Percentiles rank a stretch among this genome's conserved stretches.
Conservation (phyloP, 2,797 vertebrate species). For the Malacoctenus gilli region DNA sequence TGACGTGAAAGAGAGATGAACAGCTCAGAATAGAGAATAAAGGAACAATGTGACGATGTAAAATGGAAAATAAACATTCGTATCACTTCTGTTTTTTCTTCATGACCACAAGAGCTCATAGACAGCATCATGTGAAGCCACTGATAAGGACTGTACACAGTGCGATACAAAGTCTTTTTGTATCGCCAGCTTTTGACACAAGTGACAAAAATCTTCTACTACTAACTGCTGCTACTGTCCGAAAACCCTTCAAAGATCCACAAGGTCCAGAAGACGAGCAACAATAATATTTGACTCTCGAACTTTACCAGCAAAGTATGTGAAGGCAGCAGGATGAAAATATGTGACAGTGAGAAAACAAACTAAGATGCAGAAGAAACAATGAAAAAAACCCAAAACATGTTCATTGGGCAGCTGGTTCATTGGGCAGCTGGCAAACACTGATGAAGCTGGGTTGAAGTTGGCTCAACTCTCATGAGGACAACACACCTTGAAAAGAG, state of each 20-base stretch:
- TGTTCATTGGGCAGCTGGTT: background rate
- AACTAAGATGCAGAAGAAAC: background rate
- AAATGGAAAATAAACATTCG: no score
- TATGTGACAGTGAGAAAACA: background rate
- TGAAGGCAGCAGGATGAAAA: no score
- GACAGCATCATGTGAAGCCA: constrained; percentile 1
- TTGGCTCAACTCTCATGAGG: background rate
- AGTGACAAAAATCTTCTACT: no score
- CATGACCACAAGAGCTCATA: background rate
- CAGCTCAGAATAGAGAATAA: constrained; percentile 3
- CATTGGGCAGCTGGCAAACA: no score
- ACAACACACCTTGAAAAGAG: constrained; percentile 3
- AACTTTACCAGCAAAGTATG: constrained; percentile 10
- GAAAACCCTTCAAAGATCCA: constrained; percentile 8
- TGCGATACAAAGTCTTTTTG: background rate
- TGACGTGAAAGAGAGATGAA: background rate
- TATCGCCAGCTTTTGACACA: constrained; percentile 2
- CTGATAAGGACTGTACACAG: constrained; percentile 11
- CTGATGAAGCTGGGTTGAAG: background rate
- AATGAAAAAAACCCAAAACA: no score
- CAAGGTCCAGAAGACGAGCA: constrained; percentile 5
- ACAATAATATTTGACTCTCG: constrained; percentile 18
- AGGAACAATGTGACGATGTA: constrained; percentile 1
- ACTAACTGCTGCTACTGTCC: constrained; percentile 22
- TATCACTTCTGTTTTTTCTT: no score